These are phyloP conservation scores for Octomys mimax DNA, from an alignment of 2,797 vertebrate genomes.

Conservation along the genomic window DNA sequence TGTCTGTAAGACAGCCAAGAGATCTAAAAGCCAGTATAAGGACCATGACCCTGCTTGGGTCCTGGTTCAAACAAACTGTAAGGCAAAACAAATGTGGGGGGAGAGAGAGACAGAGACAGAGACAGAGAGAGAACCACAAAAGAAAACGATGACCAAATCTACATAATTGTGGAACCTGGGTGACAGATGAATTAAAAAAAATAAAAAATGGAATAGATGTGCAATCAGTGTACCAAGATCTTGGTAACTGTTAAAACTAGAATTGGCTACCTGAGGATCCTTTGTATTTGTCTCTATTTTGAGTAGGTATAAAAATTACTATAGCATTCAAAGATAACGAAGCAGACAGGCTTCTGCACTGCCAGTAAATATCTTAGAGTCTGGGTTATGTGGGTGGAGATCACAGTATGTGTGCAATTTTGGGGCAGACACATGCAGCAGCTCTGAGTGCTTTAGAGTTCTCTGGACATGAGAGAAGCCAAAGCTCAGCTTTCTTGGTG, in stretches of 20 bases:
- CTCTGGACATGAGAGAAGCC: not conserved
- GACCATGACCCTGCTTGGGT: not conserved
- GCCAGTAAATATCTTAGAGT: not conserved
- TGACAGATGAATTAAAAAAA: not conserved
- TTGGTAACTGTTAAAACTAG: not conserved
- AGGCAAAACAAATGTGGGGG: not conserved
- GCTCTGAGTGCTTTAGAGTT: too few relatives aligned
- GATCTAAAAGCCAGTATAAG: not conserved
- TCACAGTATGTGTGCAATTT: rapidly evolving
- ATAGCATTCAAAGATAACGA: not conserved
- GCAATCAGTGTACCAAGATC: not conserved
- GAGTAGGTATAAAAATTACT: not conserved
- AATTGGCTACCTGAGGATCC: not conserved
- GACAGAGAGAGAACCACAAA: too few relatives aligned
- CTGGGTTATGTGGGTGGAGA: not conserved
- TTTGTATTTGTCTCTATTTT: not conserved
- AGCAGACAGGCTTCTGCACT: not conserved
- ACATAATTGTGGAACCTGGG: not conserved
- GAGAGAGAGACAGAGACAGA: too few relatives aligned
- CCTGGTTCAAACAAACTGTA: not conserved
- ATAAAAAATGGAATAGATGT: not conserved
- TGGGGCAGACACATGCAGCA: not conserved
- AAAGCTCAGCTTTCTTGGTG: not conserved
- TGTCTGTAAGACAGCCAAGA: not conserved
- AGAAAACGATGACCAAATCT: not conserved